Evolutionary conservation across 2,797 vertebrate species (phyloP), one percentile per base, ranked within the genome.

Genomic region (Momotus momota): DNA sequence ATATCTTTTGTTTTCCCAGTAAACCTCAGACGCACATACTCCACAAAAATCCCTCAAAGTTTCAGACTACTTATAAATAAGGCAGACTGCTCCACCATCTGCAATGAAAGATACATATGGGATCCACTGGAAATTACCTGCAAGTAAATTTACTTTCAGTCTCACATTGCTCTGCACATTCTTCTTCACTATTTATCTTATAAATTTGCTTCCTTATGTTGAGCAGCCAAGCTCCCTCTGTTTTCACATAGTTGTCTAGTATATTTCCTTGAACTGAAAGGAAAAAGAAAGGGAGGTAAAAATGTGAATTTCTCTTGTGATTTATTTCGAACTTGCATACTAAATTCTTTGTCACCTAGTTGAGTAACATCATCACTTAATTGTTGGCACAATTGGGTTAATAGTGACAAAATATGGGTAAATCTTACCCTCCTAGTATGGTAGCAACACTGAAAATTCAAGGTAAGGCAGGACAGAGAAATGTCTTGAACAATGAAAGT

Each of bases 151-250:
- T 93, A 7, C 33, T 69, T 77, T 98, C 98, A 31, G 5, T 71
- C 86, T 98, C 98, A 86, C 98, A 98, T 58, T 18, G 96, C 3
- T 85, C 65, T 0, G 93, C 97, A 57, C 98, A 98, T 38, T 97
- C 96, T 4, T 93, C 94, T 4, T 94, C 10, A 54, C 79, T 97
- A 6, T 52, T 75, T 31, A 88, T 58, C 21, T 4, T 71, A 12
- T 98, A 96, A 31, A 41, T 23, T 55, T 94, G 65, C 65, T 75
- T 96, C n/a, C 43, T 80, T 60, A 45, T 2, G n/a, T 96, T 95
- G 3, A 92, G 31, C 55, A 98, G 93, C 26, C 97, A 98, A 60
- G 98, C 98, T 55, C 98, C 98, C 64, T 98, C 96, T 16, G 98
- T 98, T 73, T 45, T 98, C 40, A 97, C 96, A 58, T 98, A 98